Base-by-base conservation (phyloP, 2,797 vertebrate species). In the Falco concolor region DNA sequence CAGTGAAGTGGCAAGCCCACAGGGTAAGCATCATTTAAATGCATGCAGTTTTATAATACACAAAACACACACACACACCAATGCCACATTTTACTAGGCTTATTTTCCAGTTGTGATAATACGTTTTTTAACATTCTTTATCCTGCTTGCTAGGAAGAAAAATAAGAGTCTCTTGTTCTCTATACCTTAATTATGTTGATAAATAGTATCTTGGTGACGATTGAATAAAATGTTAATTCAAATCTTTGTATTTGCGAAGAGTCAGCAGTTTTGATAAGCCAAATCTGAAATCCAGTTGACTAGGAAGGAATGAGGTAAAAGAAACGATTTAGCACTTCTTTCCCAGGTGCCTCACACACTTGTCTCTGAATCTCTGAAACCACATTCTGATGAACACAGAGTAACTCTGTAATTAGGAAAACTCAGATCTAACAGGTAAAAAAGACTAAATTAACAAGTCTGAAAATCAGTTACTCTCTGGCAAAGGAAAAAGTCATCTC, bases 81-180 rank as follows among this genome's bases (percentile, higher is more conserved):
- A 81, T 81, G 42, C 67, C 28, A 7, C 27, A n/a, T 69, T 81
- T 93, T 77, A 44, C 54, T 4, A 0, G 87, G 42, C 44, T 50
- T 83, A 42, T 81, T 93, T 87, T 81, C 49, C 73, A 81, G 4
- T 84, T 47, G 38, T 86, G 80, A 53, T 89, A 92, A 72, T 78
- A 81, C 23, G 61, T 28, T 81, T 93, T 91, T 94, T 92, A 86
- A 57, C 53, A 65, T 83, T 68, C 57, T 84, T 94, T 91, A 91
- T 83, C 68, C 38, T 84, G 36, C 85, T 87, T 84, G 57, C 80
- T 84, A 75, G 68, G 87, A 20, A 78, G 42, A 77, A 64, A 57
- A 53, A n/a, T 5, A 57, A 16, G 20, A 59, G 19, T 57, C 72
- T 47, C 24, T 70, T 87, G 65, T 63, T 73, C 64, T 13, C 83